Evolutionary conservation across 1,140 invertebrate genomes (phyloP).

Genomic region (Habropoda laboriosa): DNA sequence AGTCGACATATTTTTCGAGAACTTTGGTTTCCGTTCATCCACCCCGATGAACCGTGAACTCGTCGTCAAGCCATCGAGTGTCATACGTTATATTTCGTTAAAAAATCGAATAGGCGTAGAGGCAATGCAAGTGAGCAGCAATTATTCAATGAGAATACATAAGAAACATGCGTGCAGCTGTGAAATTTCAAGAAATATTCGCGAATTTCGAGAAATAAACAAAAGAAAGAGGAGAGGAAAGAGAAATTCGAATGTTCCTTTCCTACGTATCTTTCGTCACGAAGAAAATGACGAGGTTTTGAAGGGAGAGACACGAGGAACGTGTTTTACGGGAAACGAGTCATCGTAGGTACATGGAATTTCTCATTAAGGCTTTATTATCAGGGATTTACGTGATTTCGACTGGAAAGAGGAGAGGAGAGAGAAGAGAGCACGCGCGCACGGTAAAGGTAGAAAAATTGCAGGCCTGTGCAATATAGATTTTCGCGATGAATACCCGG

Average conservation of each 20-base stretch:
- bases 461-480: slow-evolving; percentile 48
- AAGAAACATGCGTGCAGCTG: no score
- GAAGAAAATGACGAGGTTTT: neutral
- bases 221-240: neutral
- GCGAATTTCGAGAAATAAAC: no score
- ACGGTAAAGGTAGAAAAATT: slow-evolving; percentile 43
- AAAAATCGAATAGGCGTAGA: neutral
- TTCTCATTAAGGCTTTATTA: slow-evolving; percentile 37
- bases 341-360: slow-evolving; percentile 8
- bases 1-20: neutral
- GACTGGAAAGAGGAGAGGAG: neutral
- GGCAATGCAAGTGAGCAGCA: neutral
- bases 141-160: slow-evolving; percentile 28
- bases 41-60: slow-evolving; percentile 5
- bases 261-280: no score
- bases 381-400: slow-evolving; percentile 36
- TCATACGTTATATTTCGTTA: neutral
- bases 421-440: neutral
- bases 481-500: slow-evolving; percentile 47
- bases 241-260: no score
- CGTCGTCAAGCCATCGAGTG: neutral
- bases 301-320: neutral
- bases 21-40: slow-evolving; percentile 6
- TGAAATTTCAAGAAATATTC: no score
- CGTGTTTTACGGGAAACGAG: neutral